Percentiles rank a stretch among this genome's conserved stretches.
Conservation (phyloP, 2,888 invertebrate genomes). For the Morinoia aosen region DNA sequence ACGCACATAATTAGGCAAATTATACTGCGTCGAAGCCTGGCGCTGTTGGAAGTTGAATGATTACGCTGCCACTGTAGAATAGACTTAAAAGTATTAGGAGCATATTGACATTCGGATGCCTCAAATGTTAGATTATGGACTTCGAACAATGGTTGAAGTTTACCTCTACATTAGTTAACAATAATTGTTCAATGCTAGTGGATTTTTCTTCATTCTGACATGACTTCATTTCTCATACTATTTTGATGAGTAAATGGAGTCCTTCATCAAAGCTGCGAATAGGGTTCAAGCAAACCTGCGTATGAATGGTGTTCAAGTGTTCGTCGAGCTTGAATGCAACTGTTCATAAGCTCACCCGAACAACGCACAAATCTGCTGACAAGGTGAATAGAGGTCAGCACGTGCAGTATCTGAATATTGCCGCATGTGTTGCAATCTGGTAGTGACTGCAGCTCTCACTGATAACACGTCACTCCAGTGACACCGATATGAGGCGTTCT, state of each 20-base stretch:
- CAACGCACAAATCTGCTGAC: neutral
- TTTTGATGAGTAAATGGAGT: too few relatives aligned
- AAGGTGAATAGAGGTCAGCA: neutral
- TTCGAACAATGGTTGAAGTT: neutral
- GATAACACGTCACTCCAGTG: neutral
- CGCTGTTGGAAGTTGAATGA: neutral
- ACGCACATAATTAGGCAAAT: neutral
- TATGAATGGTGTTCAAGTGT: neutral
- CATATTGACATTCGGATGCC: neutral
- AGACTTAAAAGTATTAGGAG: neutral
- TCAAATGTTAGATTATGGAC: neutral
- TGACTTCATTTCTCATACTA: too few relatives aligned
- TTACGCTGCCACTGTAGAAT: neutral
- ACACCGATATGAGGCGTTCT: neutral
- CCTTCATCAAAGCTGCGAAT: too few relatives aligned
- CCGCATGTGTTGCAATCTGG: neutral
- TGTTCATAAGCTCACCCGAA: neutral
- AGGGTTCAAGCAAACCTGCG: neutral
- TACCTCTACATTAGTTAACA: neutral
- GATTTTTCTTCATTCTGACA: neutral
- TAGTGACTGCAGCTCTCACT: conserved; percentile 5
- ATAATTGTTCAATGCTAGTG: neutral
- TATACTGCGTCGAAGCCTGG: neutral
- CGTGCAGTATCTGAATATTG: neutral
- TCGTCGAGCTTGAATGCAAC: neutral